Conservation (phyloP, 2,797 vertebrate species). For the Salarias fasciatus region DNA sequence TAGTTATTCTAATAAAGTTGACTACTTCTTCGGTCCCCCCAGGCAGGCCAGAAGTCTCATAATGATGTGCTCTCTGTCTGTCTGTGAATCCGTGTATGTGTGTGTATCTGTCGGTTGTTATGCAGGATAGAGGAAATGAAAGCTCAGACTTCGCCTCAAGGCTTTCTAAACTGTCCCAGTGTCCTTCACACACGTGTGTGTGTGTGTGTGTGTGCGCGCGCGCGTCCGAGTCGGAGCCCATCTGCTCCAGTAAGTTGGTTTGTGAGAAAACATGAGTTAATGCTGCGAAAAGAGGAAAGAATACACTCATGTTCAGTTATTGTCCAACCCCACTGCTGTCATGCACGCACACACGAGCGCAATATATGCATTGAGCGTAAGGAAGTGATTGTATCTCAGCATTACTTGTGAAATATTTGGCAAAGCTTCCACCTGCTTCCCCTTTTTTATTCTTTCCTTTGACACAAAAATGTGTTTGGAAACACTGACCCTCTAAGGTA, state of each 20-base stretch:
- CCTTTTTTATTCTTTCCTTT: too few species aligned
- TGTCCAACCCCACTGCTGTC: background rate
- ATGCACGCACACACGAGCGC: background rate
- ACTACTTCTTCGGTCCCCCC: slow-evolving; percentile 40
- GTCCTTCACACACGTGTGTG: slow-evolving; percentile 45
- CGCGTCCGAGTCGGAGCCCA: slow-evolving; percentile 25
- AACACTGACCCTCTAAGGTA: too few species aligned
- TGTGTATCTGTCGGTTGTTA: slow-evolving; percentile 53
- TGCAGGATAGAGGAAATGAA: slow-evolving; percentile 81
- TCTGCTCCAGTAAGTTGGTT: slow-evolving; percentile 41
- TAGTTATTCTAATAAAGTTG: slow-evolving; percentile 30
- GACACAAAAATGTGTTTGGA: too few species aligned
- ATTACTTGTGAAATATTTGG: slow-evolving; percentile 59
- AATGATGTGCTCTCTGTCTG: slow-evolving; percentile 45
- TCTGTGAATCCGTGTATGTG: slow-evolving; percentile 23
- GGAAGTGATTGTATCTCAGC: slow-evolving; percentile 66
- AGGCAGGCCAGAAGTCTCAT: slow-evolving; percentile 56
- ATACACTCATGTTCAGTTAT: background rate
- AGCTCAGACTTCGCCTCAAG: slow-evolving; percentile 76
- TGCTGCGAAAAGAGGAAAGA: background rate
- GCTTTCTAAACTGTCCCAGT: slow-evolving; percentile 67
- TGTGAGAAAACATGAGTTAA: slow-evolving; percentile 41
- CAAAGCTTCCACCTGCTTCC: slow-evolving; percentile 3
- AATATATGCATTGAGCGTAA: slow-evolving; percentile 9
- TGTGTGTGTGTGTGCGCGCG: background rate